Conservation (phyloP, 2,888 invertebrate genomes). For the Adela reaumurella region DNA sequence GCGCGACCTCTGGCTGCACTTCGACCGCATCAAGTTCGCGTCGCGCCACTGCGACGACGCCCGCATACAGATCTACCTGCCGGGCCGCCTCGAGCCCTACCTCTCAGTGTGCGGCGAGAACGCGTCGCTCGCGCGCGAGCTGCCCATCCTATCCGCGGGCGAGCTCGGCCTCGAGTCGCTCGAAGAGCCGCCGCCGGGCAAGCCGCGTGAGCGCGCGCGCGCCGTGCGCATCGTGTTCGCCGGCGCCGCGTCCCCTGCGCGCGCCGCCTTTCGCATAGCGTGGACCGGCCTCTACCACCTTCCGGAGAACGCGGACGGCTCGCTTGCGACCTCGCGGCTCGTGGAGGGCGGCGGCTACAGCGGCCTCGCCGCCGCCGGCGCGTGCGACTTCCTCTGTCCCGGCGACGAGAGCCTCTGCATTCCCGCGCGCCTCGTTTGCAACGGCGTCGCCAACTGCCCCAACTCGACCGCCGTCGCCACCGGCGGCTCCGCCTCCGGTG, state of each 20-base stretch:
- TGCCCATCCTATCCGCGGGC: conserved; percentile 76
- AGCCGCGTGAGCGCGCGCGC: conserved; percentile 56
- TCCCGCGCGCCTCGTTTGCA: conserved; percentile 78
- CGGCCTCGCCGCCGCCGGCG: conserved; percentile 42
- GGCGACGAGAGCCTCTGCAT: conserved; percentile 81
- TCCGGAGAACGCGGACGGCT: conserved; percentile 79
- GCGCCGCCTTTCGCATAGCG: conserved; percentile 82
- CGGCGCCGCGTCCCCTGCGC: conserved; percentile 73
- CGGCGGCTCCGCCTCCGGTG: conserved; percentile 43
- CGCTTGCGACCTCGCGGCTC: conserved; percentile 71
- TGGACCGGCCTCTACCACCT: conserved; percentile 88
- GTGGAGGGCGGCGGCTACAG: conserved; percentile 54
- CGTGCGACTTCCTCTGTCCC: conserved; percentile 85
- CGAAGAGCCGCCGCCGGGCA: conserved; percentile 46
- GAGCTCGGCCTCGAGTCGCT: conserved; percentile 65
- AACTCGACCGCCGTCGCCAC: conserved; percentile 57
- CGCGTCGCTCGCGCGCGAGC: conserved; percentile 72
- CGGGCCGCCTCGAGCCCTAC: conserved; percentile 69
- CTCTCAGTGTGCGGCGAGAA: conserved; percentile 84
- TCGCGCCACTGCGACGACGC: conserved; percentile 85
- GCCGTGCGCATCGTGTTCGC: conserved; percentile 70
- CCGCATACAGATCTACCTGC: conserved; percentile 76
- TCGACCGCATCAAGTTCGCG: conserved; percentile 82
- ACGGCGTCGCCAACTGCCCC: conserved; percentile 85
- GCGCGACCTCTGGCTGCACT: conserved; percentile 81